These are phyloP conservation scores for Mimachlamys varia DNA, from an alignment of 2,888 invertebrate genomes.

Conservation along the genomic window DNA sequence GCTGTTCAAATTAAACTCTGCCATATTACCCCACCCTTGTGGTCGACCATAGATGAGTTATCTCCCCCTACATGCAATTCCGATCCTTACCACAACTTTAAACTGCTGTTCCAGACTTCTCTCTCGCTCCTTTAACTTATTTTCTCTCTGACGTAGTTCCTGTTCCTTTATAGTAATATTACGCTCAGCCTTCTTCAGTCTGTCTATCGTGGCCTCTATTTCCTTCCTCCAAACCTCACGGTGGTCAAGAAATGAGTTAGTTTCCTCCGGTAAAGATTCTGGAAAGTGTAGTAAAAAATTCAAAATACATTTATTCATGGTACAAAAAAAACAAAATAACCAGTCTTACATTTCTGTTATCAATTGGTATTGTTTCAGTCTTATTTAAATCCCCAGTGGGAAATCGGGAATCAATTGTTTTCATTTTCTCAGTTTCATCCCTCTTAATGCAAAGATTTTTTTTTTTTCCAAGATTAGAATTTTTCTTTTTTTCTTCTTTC, in stretches of 20 bases:
- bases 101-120: constrained; percentile 76
- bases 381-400: too few species aligned
- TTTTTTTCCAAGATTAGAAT: too few species aligned
- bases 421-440: too few species aligned
- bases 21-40: too few species aligned
- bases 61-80: background rate
- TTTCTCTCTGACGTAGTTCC: constrained; percentile 77
- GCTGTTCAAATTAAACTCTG: too few species aligned
- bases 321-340: background rate
- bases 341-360: too few species aligned
- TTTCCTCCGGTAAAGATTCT: constrained; percentile 73
- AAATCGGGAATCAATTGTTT: too few species aligned
- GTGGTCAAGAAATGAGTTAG: constrained; percentile 76
- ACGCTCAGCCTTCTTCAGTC: constrained; percentile 78
- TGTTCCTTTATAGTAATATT: constrained; percentile 77
- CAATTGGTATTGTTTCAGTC: too few species aligned
- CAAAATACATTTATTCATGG: background rate
- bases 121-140: constrained; percentile 76
- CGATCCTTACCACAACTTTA: constrained; percentile 72
- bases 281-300: constrained; percentile 46
- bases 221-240: constrained; percentile 79
- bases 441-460: too few species aligned
- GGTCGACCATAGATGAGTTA: too few species aligned
- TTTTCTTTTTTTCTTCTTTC: too few species aligned
- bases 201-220: constrained; percentile 77